A percentile compares a stretch with the other conserved stretches of the same genome.
Conservation (phyloP, 2,797 vertebrate genomes). For the Antrozous pallidus region DNA sequence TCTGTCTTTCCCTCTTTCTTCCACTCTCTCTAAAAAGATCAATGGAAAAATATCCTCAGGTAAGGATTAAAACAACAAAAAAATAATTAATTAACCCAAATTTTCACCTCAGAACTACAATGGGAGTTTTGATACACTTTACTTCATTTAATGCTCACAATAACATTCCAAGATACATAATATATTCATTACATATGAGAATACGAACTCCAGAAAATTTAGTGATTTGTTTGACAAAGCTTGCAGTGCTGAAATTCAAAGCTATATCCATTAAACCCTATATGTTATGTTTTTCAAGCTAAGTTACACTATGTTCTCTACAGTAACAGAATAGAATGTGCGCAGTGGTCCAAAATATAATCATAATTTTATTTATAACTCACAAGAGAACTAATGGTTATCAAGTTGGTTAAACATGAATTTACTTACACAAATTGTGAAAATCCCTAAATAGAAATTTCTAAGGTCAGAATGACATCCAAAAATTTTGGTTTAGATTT, state of each 20-base stretch:
- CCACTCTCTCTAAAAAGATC: too few species aligned
- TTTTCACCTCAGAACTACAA: neutral
- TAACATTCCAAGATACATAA: neutral
- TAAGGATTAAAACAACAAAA: too few species aligned
- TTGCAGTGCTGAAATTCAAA: neutral
- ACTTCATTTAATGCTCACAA: neutral
- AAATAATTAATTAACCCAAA: neutral
- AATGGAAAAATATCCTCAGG: too few species aligned
- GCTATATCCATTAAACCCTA: neutral
- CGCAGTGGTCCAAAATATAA: neutral
- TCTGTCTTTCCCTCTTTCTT: too few species aligned
- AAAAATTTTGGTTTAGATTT: neutral
- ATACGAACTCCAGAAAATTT: neutral
- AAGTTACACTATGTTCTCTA: neutral
- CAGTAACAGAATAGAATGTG: neutral
- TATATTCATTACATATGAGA: neutral
- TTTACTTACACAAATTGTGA: neutral
- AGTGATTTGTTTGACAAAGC: neutral
- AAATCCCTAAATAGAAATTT: conserved; percentile 26
- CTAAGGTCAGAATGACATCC: neutral
- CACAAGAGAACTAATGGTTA: neutral
- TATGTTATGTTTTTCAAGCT: neutral
- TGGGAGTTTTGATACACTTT: neutral
- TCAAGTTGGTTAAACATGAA: neutral
- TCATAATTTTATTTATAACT: conserved; percentile 36